Evolutionary conservation across 2,888 invertebrate genomes (phyloP), one percentile per base, ranked within the genome.

Genomic region (Eupithecia dodoneata): DNA sequence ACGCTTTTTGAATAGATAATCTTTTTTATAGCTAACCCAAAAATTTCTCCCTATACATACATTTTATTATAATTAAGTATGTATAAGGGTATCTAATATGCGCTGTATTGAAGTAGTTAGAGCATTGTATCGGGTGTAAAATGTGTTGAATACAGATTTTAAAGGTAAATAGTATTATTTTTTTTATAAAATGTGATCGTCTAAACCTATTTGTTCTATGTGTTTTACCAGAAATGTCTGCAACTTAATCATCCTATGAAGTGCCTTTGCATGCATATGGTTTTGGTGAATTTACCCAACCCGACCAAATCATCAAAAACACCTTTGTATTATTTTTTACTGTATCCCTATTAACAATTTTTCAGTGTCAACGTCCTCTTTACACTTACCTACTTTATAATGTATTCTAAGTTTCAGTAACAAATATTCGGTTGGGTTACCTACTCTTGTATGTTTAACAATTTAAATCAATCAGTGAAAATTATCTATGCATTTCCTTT

Each of bases 111-210:
- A 55, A 55, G 30, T 63, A 63, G 12, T 30, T 63, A 63, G 44
- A 15, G 15, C 6, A 2, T 66, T 47, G 10, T 45, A n/a, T 15
- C 18, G 45, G 70, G 30, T 69, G 42, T 18, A 18, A 47, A 67
- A 15, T 70, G 73, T 67, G 73, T 55, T 69, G 12, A 55, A 69
- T 18, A 44, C 66, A 55, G 49, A 72, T 66, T 47, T 63, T 10
- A 55, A 79, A 79, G 79, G 79, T 79, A 79, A 79, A 76, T 79
- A 76, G 55, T 3, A 41, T 42, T 63, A n/a, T 55, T 49, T 72
- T 63, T 74, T 72, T 74, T 66, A 72, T 74, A 47, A 74, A 44
- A 59, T 74, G 79, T 79, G 76, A 73, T 49, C 76, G 79, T 76
- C 78, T 66, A 6, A 44, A 45, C 63, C 4, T 65, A 41, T 63